These are phyloP conservation scores for Cygnus buccinator DNA, from an alignment of 2,113 vertebrate genomes.

Conservation along the genomic window DNA sequence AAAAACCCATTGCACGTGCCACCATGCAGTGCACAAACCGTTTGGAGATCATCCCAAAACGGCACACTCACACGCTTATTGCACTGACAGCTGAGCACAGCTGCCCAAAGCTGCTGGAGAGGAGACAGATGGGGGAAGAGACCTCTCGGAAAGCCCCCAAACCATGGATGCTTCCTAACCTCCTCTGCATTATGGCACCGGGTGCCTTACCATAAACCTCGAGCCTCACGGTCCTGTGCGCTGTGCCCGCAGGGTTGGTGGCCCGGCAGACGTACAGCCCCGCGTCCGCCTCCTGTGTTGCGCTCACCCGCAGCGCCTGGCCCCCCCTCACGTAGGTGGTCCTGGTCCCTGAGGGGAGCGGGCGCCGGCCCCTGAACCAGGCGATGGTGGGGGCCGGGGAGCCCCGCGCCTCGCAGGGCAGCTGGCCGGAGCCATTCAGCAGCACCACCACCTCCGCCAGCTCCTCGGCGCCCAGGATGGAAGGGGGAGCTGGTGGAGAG, in stretches of 20 bases:
- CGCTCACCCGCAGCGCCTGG: slow-evolving; percentile 77
- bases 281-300: slow-evolving; percentile 67
- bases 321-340: slow-evolving; percentile 75
- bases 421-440: slow-evolving; percentile 74
- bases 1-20: neutral
- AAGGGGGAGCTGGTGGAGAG: slow-evolving; percentile 77
- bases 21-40: neutral
- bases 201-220: slow-evolving; percentile 62
- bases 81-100: neutral
- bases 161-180: neutral
- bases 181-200: neutral
- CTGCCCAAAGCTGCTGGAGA: neutral
- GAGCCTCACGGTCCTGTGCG: slow-evolving; percentile 72
- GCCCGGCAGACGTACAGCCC: slow-evolving; percentile 86
- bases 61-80: too few species aligned
- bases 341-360: slow-evolving; percentile 76
- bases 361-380: slow-evolving; percentile 84
- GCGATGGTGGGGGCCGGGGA: slow-evolving; percentile 80
- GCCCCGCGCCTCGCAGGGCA: slow-evolving; percentile 83
- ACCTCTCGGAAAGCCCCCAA: neutral
- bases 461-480: slow-evolving; percentile 78
- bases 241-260: slow-evolving; percentile 77
- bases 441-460: slow-evolving; percentile 80
- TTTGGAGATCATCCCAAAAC: neutral
- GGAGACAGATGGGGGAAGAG: neutral